A percentile compares a stretch with the other conserved stretches of the same genome.
Evolutionary conservation across 2,888 invertebrate species (phyloP).

Genomic region (Agonopterix heracliana): DNA sequence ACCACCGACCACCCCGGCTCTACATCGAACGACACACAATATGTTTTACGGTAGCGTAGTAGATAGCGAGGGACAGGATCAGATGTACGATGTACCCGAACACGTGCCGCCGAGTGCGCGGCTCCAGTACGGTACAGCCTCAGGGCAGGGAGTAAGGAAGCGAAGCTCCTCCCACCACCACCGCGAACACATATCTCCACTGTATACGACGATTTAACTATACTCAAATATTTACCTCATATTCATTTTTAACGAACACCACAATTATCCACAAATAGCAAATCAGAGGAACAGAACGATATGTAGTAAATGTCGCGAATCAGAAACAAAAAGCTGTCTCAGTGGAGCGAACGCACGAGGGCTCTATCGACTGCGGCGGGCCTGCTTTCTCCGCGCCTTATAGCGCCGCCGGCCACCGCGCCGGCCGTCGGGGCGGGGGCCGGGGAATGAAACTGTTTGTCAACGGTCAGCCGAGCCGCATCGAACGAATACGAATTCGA

Average conservation of each 20-base stretch:
- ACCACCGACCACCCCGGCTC: too few relatives aligned
- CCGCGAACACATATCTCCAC: background rate
- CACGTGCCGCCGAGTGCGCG: too few relatives aligned
- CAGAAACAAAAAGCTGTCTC: background rate
- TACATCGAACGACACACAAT: too few relatives aligned
- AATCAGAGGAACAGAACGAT: background rate
- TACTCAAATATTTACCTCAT: background rate
- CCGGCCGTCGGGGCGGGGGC: background rate
- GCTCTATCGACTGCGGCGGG: slow-evolving; percentile 34
- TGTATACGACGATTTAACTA: background rate
- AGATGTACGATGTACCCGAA: too few relatives aligned
- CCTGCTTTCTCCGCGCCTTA: slow-evolving; percentile 70
- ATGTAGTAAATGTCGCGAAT: background rate
- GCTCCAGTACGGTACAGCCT: too few relatives aligned
- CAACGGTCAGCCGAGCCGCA: background rate
- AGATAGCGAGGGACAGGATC: too few relatives aligned
- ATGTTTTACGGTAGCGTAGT: too few relatives aligned
- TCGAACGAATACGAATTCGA: background rate
- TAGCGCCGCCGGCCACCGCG: slow-evolving; percentile 43
- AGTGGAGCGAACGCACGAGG: background rate
- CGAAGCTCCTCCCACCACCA: background rate
- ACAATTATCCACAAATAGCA: background rate
- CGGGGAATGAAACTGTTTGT: background rate
- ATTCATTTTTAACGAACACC: background rate
- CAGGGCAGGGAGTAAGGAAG: too few relatives aligned